These are phyloP conservation scores for Hermaeophaga mercurialis DNA, from an alignment of 2,888 invertebrate species.

Conservation along the genomic window DNA sequence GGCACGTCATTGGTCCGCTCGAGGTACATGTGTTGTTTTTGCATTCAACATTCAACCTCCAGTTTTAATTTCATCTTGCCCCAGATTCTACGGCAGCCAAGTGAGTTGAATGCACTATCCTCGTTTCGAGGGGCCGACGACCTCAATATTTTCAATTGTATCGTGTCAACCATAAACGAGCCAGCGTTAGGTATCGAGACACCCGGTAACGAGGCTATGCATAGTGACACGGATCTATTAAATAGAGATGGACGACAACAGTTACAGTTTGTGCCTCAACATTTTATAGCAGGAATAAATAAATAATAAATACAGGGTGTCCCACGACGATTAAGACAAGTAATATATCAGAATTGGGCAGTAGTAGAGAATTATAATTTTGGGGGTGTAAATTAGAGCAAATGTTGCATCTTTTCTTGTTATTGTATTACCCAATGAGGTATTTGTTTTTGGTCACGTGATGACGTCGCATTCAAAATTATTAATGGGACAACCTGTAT, in stretches of 20 bases:
- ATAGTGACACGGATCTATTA: conserved; percentile 52
- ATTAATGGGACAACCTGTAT: too few species aligned
- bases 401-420: too few species aligned
- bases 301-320: too few species aligned
- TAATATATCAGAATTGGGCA: too few species aligned
- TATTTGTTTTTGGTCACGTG: too few species aligned
- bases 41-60: conserved; percentile 58
- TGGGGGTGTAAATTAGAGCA: too few species aligned
- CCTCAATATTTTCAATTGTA: conserved; percentile 51
- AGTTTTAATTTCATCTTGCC: conserved; percentile 69
- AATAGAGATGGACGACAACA: conserved; percentile 25
- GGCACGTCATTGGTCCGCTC: conserved; percentile 49
- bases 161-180: conserved; percentile 18
- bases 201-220: conserved; percentile 44
- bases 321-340: too few species aligned
- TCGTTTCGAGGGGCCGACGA: conserved; percentile 57
- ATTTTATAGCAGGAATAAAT: too few species aligned
- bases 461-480: too few species aligned
- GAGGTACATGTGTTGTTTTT: conserved; percentile 55
- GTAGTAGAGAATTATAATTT: too few species aligned
- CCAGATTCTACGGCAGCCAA: conserved; percentile 61
- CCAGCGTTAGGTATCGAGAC: conserved; percentile 45
- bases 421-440: too few species aligned
- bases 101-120: conserved; percentile 67
- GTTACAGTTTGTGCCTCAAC: too few species aligned